Evolutionary conservation across 2,113 vertebrate genomes (phyloP).

Genomic region (Anhinga rufa): DNA sequence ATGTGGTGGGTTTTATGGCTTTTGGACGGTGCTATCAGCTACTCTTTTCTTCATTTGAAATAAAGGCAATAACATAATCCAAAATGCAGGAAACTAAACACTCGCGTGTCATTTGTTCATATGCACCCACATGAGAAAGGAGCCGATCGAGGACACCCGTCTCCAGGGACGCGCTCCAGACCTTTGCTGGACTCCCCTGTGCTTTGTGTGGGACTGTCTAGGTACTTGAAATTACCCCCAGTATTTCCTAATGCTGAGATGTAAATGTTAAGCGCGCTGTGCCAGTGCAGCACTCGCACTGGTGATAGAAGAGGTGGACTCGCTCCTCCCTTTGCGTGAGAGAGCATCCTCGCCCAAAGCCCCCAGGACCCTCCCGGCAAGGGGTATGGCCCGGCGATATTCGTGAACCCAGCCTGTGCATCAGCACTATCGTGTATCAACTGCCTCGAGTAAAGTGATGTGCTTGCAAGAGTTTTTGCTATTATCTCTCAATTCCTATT

Average conservation of each 20-base stretch:
- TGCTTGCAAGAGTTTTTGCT: not conserved
- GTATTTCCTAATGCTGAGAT: rapidly evolving
- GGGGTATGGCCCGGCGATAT: rapidly evolving
- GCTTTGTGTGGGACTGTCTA: too few relatives aligned
- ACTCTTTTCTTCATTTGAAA: not conserved
- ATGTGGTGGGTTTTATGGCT: not conserved
- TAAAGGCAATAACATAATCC: not conserved
- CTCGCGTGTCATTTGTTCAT: not conserved
- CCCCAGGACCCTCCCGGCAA: not conserved
- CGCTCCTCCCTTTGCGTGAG: not conserved
- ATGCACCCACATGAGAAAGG: not conserved
- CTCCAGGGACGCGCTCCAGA: not conserved
- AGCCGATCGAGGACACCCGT: not conserved
- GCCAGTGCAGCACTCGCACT: too few relatives aligned
- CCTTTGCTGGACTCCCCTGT: not conserved
- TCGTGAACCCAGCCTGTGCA: not conserved
- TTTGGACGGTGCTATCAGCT: not conserved
- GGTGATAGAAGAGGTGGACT: not conserved
- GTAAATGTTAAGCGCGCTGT: not conserved
- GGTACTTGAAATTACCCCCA: not conserved
- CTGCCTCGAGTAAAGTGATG: rapidly evolving
- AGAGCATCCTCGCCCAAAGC: too few relatives aligned
- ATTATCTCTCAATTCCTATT: not conserved
- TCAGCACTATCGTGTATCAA: rapidly evolving
- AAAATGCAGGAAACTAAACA: not conserved